Evolutionary conservation across 2,797 vertebrate genomes (phyloP).

Genomic region (Paguma larvata): DNA sequence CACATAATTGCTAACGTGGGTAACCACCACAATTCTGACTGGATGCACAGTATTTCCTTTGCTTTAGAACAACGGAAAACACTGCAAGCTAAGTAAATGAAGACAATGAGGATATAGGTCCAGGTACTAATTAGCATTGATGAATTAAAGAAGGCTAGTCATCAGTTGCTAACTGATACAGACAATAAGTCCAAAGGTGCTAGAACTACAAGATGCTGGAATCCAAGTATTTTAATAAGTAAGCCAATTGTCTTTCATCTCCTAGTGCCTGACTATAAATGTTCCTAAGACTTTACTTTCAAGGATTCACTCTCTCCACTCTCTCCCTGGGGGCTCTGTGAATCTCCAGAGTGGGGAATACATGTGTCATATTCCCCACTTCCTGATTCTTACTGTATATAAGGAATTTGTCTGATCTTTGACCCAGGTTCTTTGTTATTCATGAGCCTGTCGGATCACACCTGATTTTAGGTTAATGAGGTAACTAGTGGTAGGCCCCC

Average conservation of each 20-base stretch:
- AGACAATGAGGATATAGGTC: background rate
- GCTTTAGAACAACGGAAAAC: conserved; percentile 42
- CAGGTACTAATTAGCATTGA: background rate
- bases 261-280: background rate
- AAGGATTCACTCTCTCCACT: background rate
- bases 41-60: background rate
- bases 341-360: background rate
- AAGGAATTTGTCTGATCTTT: background rate
- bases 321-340: background rate
- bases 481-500: background rate
- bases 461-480: background rate
- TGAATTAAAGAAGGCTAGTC: background rate
- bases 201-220: background rate
- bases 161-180: background rate
- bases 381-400: background rate
- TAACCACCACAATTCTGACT: background rate
- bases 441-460: background rate
- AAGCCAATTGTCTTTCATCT: conserved; percentile 5
- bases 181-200: background rate
- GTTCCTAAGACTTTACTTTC: background rate
- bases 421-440: background rate
- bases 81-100: background rate
- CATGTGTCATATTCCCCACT: background rate
- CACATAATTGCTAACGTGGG: background rate
- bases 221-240: background rate